A percentile compares a stretch with the other conserved stretches of the same genome.
These are phyloP conservation scores for Rhinophrynus dorsalis DNA, from an alignment of 2,797 vertebrate genomes.

Conservation along the genomic window DNA sequence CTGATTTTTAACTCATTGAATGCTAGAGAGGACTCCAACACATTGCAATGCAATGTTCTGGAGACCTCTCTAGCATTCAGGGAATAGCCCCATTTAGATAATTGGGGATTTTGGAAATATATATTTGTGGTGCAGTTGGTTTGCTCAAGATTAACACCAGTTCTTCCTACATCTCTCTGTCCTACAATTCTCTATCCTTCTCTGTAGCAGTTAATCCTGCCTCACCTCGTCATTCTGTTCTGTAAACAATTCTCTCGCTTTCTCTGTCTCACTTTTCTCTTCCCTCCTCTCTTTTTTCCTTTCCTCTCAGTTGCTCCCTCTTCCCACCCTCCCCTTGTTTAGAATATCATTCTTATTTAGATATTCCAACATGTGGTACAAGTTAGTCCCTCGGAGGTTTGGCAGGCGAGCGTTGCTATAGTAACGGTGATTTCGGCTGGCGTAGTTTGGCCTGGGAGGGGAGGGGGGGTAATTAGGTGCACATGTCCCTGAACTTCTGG, in stretches of 20 bases:
- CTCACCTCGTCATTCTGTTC: constrained; percentile 3
- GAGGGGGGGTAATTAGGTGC: constrained; percentile 47
- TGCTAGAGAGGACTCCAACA: no score
- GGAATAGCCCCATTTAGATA: no score
- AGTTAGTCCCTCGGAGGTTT: constrained; percentile 45
- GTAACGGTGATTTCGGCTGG: constrained; percentile 47
- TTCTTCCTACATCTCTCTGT: no score
- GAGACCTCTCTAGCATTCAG: no score
- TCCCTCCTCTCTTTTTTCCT: background rate
- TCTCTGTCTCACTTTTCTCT: background rate
- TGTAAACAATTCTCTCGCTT: constrained; percentile 24
- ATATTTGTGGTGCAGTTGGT: no score
- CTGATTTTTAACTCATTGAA: no score
- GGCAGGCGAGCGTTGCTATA: constrained; percentile 43
- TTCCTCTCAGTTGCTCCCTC: constrained; percentile 17
- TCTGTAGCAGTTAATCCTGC: background rate
- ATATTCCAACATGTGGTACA: constrained; percentile 48
- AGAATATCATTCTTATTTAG: constrained; percentile 47
- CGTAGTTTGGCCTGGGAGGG: constrained; percentile 32
- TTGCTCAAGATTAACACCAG: no score
- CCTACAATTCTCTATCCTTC: background rate
- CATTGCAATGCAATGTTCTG: no score
- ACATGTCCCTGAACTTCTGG: constrained; percentile 49
- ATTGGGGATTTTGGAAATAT: no score
- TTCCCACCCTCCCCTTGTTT: constrained; percentile 37